These are phyloP conservation scores for Solea solea DNA, from an alignment of 2,113 vertebrate species.

Conservation along the genomic window DNA sequence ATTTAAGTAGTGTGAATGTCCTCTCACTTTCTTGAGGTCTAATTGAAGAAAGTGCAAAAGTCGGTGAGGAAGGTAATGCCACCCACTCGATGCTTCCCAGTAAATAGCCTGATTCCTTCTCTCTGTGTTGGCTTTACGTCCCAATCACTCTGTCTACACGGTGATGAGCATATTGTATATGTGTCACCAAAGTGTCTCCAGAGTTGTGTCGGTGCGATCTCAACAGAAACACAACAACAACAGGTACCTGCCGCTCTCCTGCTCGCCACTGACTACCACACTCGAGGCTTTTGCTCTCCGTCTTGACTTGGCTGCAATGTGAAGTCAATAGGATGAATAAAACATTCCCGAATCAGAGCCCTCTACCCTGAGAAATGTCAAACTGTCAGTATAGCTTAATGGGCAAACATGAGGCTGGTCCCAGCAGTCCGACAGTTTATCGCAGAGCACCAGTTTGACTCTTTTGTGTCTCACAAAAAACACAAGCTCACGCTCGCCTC, in stretches of 20 bases:
- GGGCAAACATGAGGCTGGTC: constrained; percentile 68
- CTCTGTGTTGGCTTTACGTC: constrained; percentile 41
- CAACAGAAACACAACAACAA: constrained; percentile 62
- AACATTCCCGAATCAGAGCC: constrained; percentile 75
- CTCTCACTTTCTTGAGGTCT: constrained; percentile 11
- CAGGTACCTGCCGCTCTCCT: constrained; percentile 54
- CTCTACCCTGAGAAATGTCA: constrained; percentile 79
- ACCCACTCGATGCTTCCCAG: constrained; percentile 25
- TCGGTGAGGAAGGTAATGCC: too few species aligned
- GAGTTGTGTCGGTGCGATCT: constrained; percentile 35
- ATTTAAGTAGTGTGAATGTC: neutral
- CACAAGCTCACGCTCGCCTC: constrained; percentile 12
- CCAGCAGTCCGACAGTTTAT: constrained; percentile 63
- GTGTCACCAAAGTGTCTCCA: neutral
- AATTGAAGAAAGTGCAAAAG: constrained; percentile 22
- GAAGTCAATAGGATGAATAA: constrained; percentile 81
- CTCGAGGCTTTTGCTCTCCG: constrained; percentile 55
- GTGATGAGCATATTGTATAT: neutral
- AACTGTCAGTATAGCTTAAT: constrained; percentile 75
- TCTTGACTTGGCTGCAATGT: constrained; percentile 57
- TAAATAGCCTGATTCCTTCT: constrained; percentile 49
- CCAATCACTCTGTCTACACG: constrained; percentile 45
- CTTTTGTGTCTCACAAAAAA: constrained; percentile 31
- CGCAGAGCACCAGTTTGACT: constrained; percentile 35
- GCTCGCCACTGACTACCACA: constrained; percentile 51